Conservation (phyloP, 2,113 vertebrate genomes). For the Trematomus loennbergii region DNA sequence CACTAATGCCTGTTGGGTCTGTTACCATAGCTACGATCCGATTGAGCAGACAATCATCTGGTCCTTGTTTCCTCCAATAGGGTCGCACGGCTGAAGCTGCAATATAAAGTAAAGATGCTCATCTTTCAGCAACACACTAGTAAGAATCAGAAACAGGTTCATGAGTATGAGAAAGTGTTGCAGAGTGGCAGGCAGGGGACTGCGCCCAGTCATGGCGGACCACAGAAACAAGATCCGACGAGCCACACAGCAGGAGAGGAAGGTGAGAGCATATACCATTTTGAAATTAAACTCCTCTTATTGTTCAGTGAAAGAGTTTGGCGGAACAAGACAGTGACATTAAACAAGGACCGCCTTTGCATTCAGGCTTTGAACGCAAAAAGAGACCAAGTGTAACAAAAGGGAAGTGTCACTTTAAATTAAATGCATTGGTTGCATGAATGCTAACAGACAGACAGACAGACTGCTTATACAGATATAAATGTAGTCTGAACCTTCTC, state of each 20-base stretch:
- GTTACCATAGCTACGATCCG: conserved; percentile 97
- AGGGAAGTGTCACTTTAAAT: conserved; percentile 70
- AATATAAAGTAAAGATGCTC: conserved; percentile 95
- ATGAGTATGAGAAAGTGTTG: conserved; percentile 87
- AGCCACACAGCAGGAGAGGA: conserved; percentile 84
- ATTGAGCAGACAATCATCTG: conserved; percentile 94
- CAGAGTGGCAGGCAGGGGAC: conserved; percentile 84
- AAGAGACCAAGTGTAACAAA: conserved; percentile 61
- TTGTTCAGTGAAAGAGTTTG: conserved; percentile 81
- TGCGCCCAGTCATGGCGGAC: conserved; percentile 91
- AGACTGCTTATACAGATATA: conserved; percentile 64
- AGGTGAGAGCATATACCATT: conserved; percentile 92
- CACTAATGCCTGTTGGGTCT: conserved; percentile 90
- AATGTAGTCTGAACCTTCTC: conserved; percentile 81
- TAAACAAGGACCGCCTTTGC: conserved; percentile 76
- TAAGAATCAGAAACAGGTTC: conserved; percentile 89
- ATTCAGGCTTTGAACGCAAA: conserved; percentile 66
- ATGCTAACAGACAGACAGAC: conserved; percentile 70
- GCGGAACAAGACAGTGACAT: conserved; percentile 75
- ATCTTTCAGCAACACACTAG: conserved; percentile 91
- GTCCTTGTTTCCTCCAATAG: conserved; percentile 94
- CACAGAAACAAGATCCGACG: conserved; percentile 79
- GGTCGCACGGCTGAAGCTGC: conserved; percentile 90
- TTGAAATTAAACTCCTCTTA: conserved; percentile 82
- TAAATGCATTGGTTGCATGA: conserved; percentile 58